These are phyloP conservation scores for Galerucella pusilla DNA, from an alignment of 2,888 invertebrate genomes.

Conservation along the genomic window DNA sequence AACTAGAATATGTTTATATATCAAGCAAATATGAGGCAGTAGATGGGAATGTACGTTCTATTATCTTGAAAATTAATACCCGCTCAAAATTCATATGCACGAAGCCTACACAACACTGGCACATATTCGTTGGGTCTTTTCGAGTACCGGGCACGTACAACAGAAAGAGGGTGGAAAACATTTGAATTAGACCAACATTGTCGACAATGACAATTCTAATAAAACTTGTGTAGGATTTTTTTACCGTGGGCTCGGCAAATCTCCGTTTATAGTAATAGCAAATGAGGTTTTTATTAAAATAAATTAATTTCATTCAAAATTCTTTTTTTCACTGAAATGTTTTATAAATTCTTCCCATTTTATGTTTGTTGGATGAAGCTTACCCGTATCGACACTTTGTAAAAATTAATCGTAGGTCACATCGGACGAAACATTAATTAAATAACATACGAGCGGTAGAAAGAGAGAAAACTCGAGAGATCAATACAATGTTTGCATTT, in stretches of 20 bases:
- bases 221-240: neutral
- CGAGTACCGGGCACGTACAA: constrained; percentile 49
- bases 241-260: neutral
- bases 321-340: no score
- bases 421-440: constrained; percentile 33
- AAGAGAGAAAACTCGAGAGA: constrained; percentile 24
- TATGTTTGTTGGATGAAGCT: neutral
- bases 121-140: constrained; percentile 51
- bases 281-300: no score
- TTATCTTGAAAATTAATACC: constrained; percentile 57
- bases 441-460: constrained; percentile 27
- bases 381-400: constrained; percentile 17
- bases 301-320: no score
- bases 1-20: constrained; percentile 40
- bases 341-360: no score
- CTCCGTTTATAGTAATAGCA: no score
- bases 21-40: constrained; percentile 54
- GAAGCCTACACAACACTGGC: constrained; percentile 51
- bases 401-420: constrained; percentile 25
- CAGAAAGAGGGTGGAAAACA: constrained; percentile 16
- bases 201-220: neutral
- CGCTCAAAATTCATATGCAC: constrained; percentile 60
- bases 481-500: constrained; percentile 36
- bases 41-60: constrained; percentile 45
- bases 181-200: neutral